A percentile compares a stretch with the other conserved stretches of the same genome.
Evolutionary conservation across 2,113 vertebrate species (phyloP).

Genomic region (Pterophyllum scalare): DNA sequence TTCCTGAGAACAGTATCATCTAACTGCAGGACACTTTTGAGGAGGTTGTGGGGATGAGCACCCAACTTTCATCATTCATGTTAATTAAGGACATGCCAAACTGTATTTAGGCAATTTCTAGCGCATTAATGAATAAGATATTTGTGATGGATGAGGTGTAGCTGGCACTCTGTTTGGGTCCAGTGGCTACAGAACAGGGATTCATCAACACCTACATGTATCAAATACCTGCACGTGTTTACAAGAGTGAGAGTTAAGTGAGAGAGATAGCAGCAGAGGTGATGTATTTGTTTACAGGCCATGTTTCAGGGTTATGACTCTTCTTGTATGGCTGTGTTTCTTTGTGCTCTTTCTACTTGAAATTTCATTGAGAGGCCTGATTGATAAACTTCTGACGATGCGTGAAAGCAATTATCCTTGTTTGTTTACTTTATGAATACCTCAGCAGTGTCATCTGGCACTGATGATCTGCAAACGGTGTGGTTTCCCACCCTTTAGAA

Average conservation of each 20-base stretch:
- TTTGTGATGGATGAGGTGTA: conserved; percentile 78
- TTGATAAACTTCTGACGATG: conserved; percentile 12
- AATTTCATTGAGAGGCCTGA: conserved; percentile 17
- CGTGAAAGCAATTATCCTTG: conserved; percentile 17
- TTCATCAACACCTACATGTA: conserved; percentile 68
- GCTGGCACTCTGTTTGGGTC: conserved; percentile 64
- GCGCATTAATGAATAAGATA: conserved; percentile 77
- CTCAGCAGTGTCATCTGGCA: conserved; percentile 31
- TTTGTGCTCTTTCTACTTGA: background rate
- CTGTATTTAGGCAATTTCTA: conserved; percentile 72
- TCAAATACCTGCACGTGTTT: conserved; percentile 40
- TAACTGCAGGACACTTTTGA: conserved; percentile 43
- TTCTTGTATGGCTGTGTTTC: background rate
- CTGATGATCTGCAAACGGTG: conserved; percentile 37
- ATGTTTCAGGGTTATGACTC: conserved; percentile 53
- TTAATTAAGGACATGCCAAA: conserved; percentile 82
- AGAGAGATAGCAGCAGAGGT: conserved; percentile 46
- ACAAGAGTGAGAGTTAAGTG: conserved; percentile 44
- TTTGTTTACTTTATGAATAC: conserved; percentile 26
- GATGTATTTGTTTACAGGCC: conserved; percentile 68
- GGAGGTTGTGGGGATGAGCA: conserved; percentile 18
- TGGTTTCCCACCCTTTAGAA: conserved; percentile 25
- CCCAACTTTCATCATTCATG: conserved; percentile 75
- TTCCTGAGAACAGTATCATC: conserved; percentile 55
- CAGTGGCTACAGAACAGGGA: conserved; percentile 54